Conservation (phyloP, 2,113 vertebrate species). For the Macroglossus sobrinus region DNA sequence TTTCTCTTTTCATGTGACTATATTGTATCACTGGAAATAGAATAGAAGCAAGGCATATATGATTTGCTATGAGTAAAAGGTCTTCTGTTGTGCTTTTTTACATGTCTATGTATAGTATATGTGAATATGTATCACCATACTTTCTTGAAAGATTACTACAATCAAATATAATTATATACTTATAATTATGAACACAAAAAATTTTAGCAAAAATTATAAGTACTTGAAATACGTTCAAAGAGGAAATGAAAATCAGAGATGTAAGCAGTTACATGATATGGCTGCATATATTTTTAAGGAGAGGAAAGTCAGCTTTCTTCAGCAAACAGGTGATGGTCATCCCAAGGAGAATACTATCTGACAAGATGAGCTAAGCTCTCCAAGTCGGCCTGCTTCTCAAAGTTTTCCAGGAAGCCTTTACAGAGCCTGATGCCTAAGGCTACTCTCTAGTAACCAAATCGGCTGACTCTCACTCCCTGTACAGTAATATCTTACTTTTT, state of each 20-base stretch:
- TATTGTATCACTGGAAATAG: background rate
- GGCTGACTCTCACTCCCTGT: background rate
- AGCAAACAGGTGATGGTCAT: background rate
- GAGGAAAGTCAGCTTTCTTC: background rate
- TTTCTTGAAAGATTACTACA: background rate
- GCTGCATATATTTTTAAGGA: background rate
- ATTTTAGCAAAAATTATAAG: background rate
- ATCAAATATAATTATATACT: background rate
- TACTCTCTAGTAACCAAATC: background rate
- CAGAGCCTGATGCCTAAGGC: background rate
- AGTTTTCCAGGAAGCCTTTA: background rate
- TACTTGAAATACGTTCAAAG: background rate
- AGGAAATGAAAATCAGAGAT: background rate
- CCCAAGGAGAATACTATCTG: background rate
- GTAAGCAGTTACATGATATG: background rate
- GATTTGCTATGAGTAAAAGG: background rate
- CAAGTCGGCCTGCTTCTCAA: background rate
- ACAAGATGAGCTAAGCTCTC: background rate
- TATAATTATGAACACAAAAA: background rate
- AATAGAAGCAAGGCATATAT: background rate
- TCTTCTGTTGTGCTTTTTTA: background rate
- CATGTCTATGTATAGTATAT: background rate
- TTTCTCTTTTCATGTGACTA: background rate
- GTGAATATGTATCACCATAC: background rate
- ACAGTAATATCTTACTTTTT: background rate